Base-by-base conservation (phyloP, 2,888 invertebrate species). In the Escarpia spicata region DNA sequence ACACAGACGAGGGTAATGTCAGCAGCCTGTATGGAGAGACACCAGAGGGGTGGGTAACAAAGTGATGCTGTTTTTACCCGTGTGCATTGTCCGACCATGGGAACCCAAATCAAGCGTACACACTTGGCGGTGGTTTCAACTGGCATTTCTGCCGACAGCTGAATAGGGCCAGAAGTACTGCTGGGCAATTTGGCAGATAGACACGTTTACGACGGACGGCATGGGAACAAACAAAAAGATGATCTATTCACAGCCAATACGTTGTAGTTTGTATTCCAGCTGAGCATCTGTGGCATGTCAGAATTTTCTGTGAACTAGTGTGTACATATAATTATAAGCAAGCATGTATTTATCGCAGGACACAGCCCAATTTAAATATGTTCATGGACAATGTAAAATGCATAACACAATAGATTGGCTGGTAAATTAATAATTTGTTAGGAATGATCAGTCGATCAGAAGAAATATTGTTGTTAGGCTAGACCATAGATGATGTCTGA, bases 31-130 rank as follows among this genome's bases (percentile, higher is more conserved):
- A 19, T 26, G 3, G n/a, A 26, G 75, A 75, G 75, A 75, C 19
- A 75, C 75, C 75, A 19, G n/a, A 75, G 75, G 75, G 75, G 75
- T 75, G 75, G 75, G 26, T 75, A 26, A 75, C n/a, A 75, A 75
- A 75, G 26, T 75, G 26, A 15, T 75, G 75, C 75, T 75, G 75
- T 75, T 75, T 75, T 75, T 75, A n/a, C 75, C 26, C 75, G 3
- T 26, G 75, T 26, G 2, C 75, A 75, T 75, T 75, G 75, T 75
- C 75, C 75, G 6, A 75, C 75, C 75, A 75, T 75, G 75, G 75
- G 75, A 75, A 75, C 75, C 75, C 75, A 75, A 75, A 75, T 75
- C 75, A 75, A 75, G 26, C 75, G 19, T 75, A 75, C 75, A 75
- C 75, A 75, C 75, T 26, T 15, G 2, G 75, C 26, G n/a, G 26